Percentiles rank a stretch among this genome's conserved stretches.
Evolutionary conservation across 2,113 vertebrate species (phyloP).

Genomic region (Fukomys damarensis): DNA sequence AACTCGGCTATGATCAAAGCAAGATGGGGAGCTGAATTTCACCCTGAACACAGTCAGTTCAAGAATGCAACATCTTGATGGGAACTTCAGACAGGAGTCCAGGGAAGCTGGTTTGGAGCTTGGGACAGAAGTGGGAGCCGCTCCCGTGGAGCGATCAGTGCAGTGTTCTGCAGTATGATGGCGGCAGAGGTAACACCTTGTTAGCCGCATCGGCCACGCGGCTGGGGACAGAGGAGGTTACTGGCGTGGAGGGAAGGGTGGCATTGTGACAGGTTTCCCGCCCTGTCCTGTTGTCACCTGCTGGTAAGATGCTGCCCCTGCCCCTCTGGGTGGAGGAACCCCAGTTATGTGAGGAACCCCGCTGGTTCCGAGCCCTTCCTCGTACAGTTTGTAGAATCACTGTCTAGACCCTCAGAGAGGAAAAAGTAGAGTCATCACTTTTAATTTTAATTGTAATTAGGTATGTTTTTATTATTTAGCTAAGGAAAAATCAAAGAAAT

Average conservation of each 20-base stretch:
- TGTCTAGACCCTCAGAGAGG: neutral
- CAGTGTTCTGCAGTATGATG: neutral
- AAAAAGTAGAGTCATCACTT: neutral
- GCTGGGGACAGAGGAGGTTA: neutral
- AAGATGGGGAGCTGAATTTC: neutral
- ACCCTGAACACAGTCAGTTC: neutral
- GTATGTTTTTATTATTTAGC: neutral
- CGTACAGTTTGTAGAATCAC: neutral
- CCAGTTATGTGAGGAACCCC: neutral
- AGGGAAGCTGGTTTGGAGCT: neutral
- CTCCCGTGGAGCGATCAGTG: too few species aligned
- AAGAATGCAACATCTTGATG: neutral
- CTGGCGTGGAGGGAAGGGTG: too few species aligned
- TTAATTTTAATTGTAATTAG: neutral
- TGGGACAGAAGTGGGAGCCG: neutral
- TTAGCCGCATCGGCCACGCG: neutral
- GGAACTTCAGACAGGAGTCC: slow-evolving; percentile 14
- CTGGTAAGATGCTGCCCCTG: neutral
- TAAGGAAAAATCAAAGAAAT: neutral
- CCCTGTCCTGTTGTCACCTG: neutral
- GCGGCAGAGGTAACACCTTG: neutral
- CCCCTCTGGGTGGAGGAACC: too few species aligned
- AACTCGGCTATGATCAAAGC: neutral
- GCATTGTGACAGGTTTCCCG: neutral
- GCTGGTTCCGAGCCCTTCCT: neutral